Percentiles rank a stretch among this genome's conserved stretches.
These are phyloP conservation scores for Momotus momota DNA, from an alignment of 2,797 vertebrate species.

Conservation along the genomic window DNA sequence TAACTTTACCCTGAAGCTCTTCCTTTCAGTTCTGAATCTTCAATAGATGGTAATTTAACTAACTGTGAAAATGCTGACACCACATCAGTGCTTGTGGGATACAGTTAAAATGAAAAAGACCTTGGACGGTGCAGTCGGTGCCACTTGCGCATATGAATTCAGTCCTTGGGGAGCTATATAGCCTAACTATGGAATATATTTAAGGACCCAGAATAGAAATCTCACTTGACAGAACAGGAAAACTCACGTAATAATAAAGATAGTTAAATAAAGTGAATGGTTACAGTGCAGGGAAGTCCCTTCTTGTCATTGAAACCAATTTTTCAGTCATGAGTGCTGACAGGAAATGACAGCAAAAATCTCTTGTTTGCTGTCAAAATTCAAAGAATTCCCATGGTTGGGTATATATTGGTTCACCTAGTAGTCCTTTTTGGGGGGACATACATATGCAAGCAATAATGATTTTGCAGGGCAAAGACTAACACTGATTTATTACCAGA, in stretches of 20 bases:
- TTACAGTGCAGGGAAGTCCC: background rate
- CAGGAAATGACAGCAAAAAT: background rate
- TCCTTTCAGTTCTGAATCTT: background rate
- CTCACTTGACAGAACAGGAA: background rate
- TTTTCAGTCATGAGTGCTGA: background rate
- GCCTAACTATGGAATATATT: background rate
- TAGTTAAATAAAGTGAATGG: background rate
- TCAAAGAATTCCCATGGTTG: background rate
- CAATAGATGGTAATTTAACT: background rate
- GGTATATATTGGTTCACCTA: background rate
- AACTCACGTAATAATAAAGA: background rate
- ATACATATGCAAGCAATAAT: background rate
- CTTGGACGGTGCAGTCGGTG: background rate
- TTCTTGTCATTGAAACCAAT: background rate
- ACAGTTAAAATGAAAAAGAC: slow-evolving; percentile 8
- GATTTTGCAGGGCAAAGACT: background rate
- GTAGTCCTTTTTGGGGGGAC: background rate
- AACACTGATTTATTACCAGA: background rate
- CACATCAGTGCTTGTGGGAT: background rate
- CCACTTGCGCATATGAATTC: background rate
- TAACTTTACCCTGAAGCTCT: background rate
- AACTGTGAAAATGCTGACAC: slow-evolving; percentile 9
- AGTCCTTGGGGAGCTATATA: background rate
- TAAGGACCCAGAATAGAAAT: background rate
- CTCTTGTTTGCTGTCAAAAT: background rate